These are phyloP conservation scores for Kuschelorhynchus macadamiae DNA, from an alignment of 2,888 invertebrate species.

Conservation along the genomic window DNA sequence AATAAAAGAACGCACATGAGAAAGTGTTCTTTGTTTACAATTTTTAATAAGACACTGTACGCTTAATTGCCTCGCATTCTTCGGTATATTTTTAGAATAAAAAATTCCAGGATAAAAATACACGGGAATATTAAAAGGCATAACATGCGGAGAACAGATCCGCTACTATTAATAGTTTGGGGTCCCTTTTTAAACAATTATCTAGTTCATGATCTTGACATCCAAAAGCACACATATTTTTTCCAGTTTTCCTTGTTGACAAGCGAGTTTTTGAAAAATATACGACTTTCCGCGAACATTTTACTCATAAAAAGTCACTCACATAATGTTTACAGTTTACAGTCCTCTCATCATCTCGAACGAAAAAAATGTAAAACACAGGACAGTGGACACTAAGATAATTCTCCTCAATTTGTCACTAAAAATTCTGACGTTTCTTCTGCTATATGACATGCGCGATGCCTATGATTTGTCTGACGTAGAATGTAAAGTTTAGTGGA, in stretches of 20 bases:
- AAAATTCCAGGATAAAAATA: constrained; percentile 26
- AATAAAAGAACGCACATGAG: too few relatives aligned
- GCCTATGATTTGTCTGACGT: constrained; percentile 22
- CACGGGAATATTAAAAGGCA: constrained; percentile 10
- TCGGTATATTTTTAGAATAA: constrained; percentile 30
- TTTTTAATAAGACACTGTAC: not conserved
- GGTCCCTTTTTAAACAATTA: constrained; percentile 26
- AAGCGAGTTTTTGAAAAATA: constrained; percentile 20
- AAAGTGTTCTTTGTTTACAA: constrained; percentile 23
- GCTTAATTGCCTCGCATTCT: constrained; percentile 10
- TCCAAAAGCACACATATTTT: constrained; percentile 19
- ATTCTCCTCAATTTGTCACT: constrained; percentile 4
- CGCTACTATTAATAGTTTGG: constrained; percentile 28
- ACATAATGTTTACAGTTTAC: constrained; percentile 3
- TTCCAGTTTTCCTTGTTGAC: constrained; percentile 30
- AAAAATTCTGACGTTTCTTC: constrained; percentile 26
- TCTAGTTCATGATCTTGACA: constrained; percentile 19
- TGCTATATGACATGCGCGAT: constrained; percentile 18
- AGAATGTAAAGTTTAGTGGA: constrained; percentile 11
- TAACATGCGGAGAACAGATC: constrained; percentile 9
- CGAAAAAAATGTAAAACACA: too few relatives aligned
- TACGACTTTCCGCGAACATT: constrained; percentile 4
- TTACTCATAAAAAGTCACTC: constrained; percentile 17
- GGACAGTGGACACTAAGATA: too few relatives aligned
- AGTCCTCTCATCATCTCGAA: too few relatives aligned